Conservation (phyloP, 1,140 invertebrate genomes). For the Drosophila punjabiensis region DNA sequence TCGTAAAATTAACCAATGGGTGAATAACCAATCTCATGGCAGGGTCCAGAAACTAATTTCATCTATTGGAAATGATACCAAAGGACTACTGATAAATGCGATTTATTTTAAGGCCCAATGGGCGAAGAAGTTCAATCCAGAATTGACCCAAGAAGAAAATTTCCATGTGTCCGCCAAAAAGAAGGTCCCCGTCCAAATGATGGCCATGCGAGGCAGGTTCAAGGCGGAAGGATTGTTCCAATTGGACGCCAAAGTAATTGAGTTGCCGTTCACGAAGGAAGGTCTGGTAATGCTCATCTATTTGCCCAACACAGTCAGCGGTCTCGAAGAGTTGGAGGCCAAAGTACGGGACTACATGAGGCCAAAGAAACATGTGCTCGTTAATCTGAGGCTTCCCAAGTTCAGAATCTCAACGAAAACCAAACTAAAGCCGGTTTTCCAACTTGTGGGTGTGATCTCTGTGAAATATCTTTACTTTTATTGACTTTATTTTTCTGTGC, state of each 20-base stretch:
- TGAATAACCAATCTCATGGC: neutral
- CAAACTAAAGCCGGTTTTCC: neutral
- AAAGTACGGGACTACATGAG: neutral
- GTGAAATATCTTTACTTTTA: neutral
- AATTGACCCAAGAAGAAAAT: neutral
- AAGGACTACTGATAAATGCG: neutral
- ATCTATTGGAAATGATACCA: neutral
- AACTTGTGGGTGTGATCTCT: neutral
- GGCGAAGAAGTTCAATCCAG: neutral
- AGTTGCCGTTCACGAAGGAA: neutral
- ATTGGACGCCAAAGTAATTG: neutral
- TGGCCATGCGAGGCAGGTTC: neutral
- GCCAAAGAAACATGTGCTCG: neutral
- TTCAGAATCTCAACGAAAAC: neutral
- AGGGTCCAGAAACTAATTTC: neutral
- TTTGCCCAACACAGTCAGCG: neutral
- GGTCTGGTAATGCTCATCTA: conserved; percentile 2
- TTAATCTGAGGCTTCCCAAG: neutral
- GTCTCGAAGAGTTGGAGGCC: neutral
- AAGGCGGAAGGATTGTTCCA: neutral
- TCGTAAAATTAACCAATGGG: neutral
- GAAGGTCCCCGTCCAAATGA: neutral
- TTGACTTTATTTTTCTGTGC: neutral
- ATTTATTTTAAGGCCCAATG: neutral
- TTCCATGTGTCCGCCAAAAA: neutral